phyloP scores from a whole-genome alignment of 2,888 invertebrate species.

The Neuroscelio doddi region DNA sequence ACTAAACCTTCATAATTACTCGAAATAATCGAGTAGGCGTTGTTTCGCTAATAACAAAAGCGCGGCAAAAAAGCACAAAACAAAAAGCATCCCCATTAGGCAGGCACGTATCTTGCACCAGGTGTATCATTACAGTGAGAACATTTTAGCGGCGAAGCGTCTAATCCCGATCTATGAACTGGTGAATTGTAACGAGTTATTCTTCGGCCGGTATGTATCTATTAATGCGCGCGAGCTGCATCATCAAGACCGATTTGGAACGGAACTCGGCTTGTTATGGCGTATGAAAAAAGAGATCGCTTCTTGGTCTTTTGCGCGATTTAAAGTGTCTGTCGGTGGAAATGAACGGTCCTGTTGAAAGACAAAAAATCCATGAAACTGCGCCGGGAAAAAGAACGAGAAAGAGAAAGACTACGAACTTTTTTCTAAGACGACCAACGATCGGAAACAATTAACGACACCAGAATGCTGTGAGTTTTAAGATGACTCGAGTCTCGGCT shows the following conservation, averaged over 20 bases:
- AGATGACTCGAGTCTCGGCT: constrained; percentile 29
- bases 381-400: background rate
- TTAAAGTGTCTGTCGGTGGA: constrained; percentile 38
- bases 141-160: constrained; percentile 17
- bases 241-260: constrained; percentile 41
- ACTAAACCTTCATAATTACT: no score
- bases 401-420: constrained; percentile 2
- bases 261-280: constrained; percentile 41
- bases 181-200: constrained; percentile 34
- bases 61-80: background rate
- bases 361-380: constrained; percentile 29
- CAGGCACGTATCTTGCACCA: constrained; percentile 18
- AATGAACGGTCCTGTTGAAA: constrained; percentile 35
- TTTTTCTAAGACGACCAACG: constrained; percentile 33
- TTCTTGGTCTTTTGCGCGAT: constrained; percentile 32
- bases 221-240: constrained; percentile 36
- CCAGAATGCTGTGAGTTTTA: constrained; percentile 28
- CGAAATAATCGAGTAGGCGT: no score
- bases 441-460: constrained; percentile 48
- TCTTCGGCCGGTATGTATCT: constrained; percentile 22
- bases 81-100: constrained; percentile 31
- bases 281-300: constrained; percentile 1
- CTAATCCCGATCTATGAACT: constrained; percentile 33
- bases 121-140: constrained; percentile 31
- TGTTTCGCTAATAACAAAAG: no score